Base-by-base conservation (phyloP, 2,797 vertebrate genomes). In the Cyprinella venusta region DNA sequence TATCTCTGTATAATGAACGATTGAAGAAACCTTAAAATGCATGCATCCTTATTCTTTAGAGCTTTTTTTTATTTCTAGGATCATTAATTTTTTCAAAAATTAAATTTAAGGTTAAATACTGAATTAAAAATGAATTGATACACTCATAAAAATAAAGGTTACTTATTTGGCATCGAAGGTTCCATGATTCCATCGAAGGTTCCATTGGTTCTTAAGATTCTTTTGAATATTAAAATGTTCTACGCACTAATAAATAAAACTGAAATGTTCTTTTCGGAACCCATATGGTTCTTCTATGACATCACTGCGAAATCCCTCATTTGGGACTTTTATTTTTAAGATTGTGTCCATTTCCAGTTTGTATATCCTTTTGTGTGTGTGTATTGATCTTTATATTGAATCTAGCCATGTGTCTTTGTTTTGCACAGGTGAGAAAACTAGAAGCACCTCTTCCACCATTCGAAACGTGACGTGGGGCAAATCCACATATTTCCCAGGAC, bases 391-490 rank as follows among this genome's bases (percentile, higher is more conserved):
- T 13, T 75, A 75, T 72, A 36, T 48, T 38, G 8, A 64, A 64
- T 10, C 4, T 6, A 16, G 1, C 19, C 18, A 15, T 42, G 2
- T 82, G 12, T 30, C 8, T 36, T 8, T 59, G 12, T 69, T 56
- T 33, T 33, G 33, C 38, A 45, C 72, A 83, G 81, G 21, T 65
- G 74, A 61, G 52, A 83, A 77, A 83, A 24, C 81, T 0, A 5
- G 0, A n/a, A 76, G 50, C 72, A 76, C 69, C 24, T 33, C 74
- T n/a, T 76, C 81, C 81, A 83, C 81, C 6, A 4, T 83, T 54
- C 81, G 81, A 33, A 83, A 79, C 36, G 90, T 94, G 48, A 95
- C 93, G 0, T 94, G 92, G 92, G 92, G 91, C 1, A 91, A 84
- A 2, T 85, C 92, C 65, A 88, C 86, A 0, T 89, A 83, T 59